Evolutionary conservation across 2,888 invertebrate genomes (phyloP), one percentile per base, ranked within the genome.

Genomic region (Pomacea canaliculata): DNA sequence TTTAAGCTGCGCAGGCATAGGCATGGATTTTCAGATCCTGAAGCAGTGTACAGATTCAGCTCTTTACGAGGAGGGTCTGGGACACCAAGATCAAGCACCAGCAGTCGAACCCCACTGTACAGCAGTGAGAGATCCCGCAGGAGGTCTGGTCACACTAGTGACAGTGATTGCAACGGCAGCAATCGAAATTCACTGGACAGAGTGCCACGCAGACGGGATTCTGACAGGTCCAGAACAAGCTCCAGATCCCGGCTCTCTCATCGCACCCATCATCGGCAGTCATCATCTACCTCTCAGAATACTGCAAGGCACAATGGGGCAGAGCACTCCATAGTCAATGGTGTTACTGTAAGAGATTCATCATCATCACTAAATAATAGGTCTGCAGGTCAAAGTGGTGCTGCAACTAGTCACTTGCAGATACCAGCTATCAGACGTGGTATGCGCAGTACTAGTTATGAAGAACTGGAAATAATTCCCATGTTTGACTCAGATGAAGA

Each of bases 401-500:
- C 51, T 56, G 51, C 51, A 10, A 46, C 67, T 37, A n/a, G 46
- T 19, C 73, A 63, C 37, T 18, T 68, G 49, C 27, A 56, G 60
- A 13, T 62, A 27, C 56, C 70, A 16, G 12, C 16, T 16, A 56
- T 1, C 16, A 56, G 51, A 56, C 51, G 8, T 56, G 51, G 10
- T 56, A 8, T 56, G 51, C 37, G 27, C 46, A 71, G 37, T 65
- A 12, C 63, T 48, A 27, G 37, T 9, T 69, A 71, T 65, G 59
- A 46, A 10, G 70, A 68, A 9, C 65, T 69, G 13, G 69, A 75
- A 13, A 49, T 76, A 12, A 73, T 79, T 27, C 76, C 80, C 37
- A 81, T 82, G 27, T 82, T 81, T 73, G 80, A 79, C 49, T 82
- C 82, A 70, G 84, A 86, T 73, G 87, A 86, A 78, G 87, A 87